phyloP scores from a whole-genome alignment of 2,888 invertebrate genomes.

The Chloromyia formosa region DNA sequence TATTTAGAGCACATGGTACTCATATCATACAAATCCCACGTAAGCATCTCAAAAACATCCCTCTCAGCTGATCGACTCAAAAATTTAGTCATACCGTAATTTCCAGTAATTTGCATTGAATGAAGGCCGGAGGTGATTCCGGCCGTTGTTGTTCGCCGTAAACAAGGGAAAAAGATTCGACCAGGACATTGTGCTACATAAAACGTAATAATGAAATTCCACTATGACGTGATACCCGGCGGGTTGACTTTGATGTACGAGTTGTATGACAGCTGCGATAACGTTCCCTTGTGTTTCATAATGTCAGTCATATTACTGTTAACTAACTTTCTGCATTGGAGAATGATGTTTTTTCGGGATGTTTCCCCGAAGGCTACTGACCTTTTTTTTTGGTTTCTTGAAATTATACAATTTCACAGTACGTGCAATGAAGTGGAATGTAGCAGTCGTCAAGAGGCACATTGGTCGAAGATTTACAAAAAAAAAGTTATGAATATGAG shows the following conservation, averaged over 20 bases:
- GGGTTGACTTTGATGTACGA: slow-evolving; percentile 40
- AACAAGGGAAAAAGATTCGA: slow-evolving; percentile 3
- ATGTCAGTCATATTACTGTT: slow-evolving; percentile 34
- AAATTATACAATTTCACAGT: too few species aligned
- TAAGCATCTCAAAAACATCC: too few species aligned
- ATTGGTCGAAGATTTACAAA: too few species aligned
- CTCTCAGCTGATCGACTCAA: too few species aligned
- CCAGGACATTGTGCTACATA: not conserved
- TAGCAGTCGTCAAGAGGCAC: too few species aligned
- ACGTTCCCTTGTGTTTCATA: slow-evolving; percentile 26
- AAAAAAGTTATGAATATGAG: too few species aligned
- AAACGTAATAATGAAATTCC: slow-evolving; percentile 35
- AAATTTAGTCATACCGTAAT: too few species aligned
- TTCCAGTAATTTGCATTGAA: not conserved
- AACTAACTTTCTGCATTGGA: slow-evolving; percentile 18
- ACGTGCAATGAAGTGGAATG: too few species aligned
- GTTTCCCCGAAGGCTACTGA: slow-evolving; percentile 3
- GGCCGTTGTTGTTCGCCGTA: not conserved
- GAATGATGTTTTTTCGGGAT: slow-evolving; percentile 22
- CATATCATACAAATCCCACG: too few species aligned
- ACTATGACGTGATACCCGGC: slow-evolving; percentile 39
- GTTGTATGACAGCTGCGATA: slow-evolving; percentile 40
- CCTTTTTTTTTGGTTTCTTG: too few species aligned
- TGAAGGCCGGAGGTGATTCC: too few species aligned
- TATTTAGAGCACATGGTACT: too few species aligned